Evolutionary conservation across 1,140 invertebrate genomes (phyloP).

Genomic region (Macrosteles quadrilineatus): DNA sequence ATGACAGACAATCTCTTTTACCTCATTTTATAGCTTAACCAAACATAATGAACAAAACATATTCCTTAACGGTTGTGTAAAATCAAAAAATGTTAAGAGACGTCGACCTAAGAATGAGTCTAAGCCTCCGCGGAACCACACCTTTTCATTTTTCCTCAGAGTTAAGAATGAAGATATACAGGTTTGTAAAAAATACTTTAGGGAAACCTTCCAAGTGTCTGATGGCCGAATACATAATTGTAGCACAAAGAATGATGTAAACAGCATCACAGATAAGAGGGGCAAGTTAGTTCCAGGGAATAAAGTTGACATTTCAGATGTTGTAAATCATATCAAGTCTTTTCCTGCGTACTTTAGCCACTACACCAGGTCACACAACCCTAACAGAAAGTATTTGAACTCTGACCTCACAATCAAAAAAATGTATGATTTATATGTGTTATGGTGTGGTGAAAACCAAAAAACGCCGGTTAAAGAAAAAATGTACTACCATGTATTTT

Average conservation of each 20-base stretch:
- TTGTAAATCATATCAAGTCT: conserved; percentile 32
- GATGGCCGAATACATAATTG: conserved; percentile 33
- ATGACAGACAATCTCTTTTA: background rate
- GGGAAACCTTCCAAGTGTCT: conserved; percentile 33
- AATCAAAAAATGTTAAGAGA: background rate
- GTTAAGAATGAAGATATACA: conserved; percentile 25
- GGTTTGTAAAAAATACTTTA: conserved; percentile 36
- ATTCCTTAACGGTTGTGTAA: background rate
- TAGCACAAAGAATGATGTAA: conserved; percentile 33
- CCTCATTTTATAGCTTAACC: background rate
- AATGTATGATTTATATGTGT: conserved; percentile 52
- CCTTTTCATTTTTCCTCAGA: conserved; percentile 4
- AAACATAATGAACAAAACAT: background rate
- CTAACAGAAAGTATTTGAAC: conserved; percentile 52
- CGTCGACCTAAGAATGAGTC: background rate
- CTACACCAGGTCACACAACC: conserved; percentile 48
- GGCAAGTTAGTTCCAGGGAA: conserved; percentile 24
- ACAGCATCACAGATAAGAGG: conserved; percentile 29
- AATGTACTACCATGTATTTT: too few species aligned
- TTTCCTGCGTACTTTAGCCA: conserved; percentile 37
- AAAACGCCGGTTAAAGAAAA: conserved; percentile 50
- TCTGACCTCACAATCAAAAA: conserved; percentile 52
- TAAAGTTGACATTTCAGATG: conserved; percentile 35
- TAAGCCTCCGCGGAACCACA: background rate
- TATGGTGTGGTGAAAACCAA: conserved; percentile 48